Percentiles rank a stretch among this genome's conserved stretches.
Evolutionary conservation across 2,888 invertebrate genomes (phyloP).

Genomic region (Oscheius myriophilus): DNA sequence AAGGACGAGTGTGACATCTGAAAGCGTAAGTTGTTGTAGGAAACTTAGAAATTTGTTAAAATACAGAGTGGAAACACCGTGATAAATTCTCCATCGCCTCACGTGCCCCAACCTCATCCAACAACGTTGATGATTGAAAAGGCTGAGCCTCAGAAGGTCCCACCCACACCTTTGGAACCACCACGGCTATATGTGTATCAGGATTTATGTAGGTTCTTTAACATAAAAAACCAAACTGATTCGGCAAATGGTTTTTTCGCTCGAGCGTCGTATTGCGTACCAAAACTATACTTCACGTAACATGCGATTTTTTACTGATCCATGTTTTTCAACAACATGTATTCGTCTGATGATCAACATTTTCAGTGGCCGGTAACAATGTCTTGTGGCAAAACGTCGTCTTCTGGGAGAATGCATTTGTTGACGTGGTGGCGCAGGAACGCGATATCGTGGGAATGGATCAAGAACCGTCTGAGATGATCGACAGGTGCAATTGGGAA

Average conservation of each 20-base stretch:
- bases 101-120: slow-evolving; percentile 29
- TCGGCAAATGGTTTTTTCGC: too few relatives aligned
- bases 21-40: neutral
- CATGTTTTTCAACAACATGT: too few relatives aligned
- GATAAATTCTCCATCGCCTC: neutral
- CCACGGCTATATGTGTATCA: slow-evolving; percentile 63
- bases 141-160: slow-evolving; percentile 42
- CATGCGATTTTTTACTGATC: too few relatives aligned
- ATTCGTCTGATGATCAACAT: too few relatives aligned
- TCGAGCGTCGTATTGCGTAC: too few relatives aligned
- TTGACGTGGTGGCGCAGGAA: slow-evolving; percentile 96
- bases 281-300: too few relatives aligned
- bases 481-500: slow-evolving; percentile 55
- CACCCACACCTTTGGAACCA: slow-evolving; percentile 52
- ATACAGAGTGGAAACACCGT: neutral
- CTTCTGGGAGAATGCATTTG: slow-evolving; percentile 98
- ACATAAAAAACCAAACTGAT: too few relatives aligned
- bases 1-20: slow-evolving; percentile 3
- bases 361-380: slow-evolving; percentile 35
- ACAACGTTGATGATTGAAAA: slow-evolving; percentile 39
- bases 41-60: too few relatives aligned
- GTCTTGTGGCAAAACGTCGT: slow-evolving; percentile 93
- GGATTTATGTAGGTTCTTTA: slow-evolving; percentile 62
- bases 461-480: slow-evolving; percentile 76
- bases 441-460: slow-evolving; percentile 99